Conservation (phyloP, 2,888 invertebrate species). For the Horisme vitalbata region DNA sequence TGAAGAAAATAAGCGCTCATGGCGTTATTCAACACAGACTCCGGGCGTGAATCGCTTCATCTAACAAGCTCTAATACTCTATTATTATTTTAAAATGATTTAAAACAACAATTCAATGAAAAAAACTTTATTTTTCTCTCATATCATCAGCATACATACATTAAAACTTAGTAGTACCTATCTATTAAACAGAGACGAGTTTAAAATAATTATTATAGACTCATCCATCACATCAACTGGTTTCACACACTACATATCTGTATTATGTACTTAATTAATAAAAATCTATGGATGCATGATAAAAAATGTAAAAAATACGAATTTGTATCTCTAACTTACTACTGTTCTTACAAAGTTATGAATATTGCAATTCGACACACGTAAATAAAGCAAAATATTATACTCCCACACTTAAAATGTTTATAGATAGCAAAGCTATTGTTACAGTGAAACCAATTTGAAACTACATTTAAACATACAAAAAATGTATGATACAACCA, state of each 20-base stretch:
- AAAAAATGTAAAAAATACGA: slow-evolving; percentile 3
- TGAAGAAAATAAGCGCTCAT: too few species aligned
- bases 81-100: too few species aligned
- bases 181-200: too few species aligned
- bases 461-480: slow-evolving; percentile 1
- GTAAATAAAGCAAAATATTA: neutral
- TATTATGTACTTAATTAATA: neutral
- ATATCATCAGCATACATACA: slow-evolving; percentile 9
- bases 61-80: too few species aligned
- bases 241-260: slow-evolving; percentile 5
- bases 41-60: too few species aligned
- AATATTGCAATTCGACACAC: neutral
- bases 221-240: neutral
- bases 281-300: slow-evolving; percentile 3
- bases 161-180: slow-evolving; percentile 4
- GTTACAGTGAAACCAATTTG: slow-evolving; percentile 3
- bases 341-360: neutral
- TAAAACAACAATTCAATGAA: slow-evolving; percentile 7
- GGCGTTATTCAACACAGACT: too few species aligned
- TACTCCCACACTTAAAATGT: neutral
- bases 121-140: slow-evolving; percentile 15
- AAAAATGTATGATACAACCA: slow-evolving; percentile 4
- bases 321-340: neutral
- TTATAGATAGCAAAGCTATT: neutral
- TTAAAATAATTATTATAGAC: neutral